These are phyloP conservation scores for Knipowitschia caucasica DNA, from an alignment of 2,797 vertebrate genomes.

Conservation along the genomic window DNA sequence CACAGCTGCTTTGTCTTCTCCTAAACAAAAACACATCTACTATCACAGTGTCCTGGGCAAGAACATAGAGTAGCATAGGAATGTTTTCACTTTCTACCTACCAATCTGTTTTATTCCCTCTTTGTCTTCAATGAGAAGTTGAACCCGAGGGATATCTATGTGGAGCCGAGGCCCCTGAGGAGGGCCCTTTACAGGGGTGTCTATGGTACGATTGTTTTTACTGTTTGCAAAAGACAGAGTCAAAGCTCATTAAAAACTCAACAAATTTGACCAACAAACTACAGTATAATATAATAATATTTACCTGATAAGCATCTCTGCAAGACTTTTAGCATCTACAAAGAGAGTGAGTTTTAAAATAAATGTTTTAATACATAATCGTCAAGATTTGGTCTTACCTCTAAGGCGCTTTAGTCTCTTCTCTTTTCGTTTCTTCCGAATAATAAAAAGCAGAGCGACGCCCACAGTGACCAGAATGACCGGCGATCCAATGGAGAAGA, in stretches of 20 bases:
- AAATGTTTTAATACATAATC: constrained; percentile 34
- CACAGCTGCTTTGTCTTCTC: constrained; percentile 95
- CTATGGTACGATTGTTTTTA: constrained; percentile 98
- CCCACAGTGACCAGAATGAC: constrained; percentile 94
- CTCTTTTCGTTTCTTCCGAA: constrained; percentile 97
- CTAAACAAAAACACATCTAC: constrained; percentile 56
- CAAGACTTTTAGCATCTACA: constrained; percentile 96
- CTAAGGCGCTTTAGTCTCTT: constrained; percentile 92
- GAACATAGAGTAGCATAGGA: neutral
- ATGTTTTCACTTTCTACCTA: constrained; percentile 51
- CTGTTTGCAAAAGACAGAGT: constrained; percentile 61
- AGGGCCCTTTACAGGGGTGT: constrained; percentile 96
- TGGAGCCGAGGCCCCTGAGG: constrained; percentile 94
- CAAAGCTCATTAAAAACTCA: neutral
- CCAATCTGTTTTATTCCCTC: constrained; percentile 98
- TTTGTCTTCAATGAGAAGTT: constrained; percentile 98
- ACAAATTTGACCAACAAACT: neutral
- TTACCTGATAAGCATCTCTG: constrained; percentile 99
- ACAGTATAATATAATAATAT: constrained; percentile 19
- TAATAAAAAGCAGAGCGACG: constrained; percentile 90
- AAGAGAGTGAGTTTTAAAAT: constrained; percentile 37
- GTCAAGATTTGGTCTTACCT: constrained; percentile 73
- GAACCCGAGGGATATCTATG: constrained; percentile 97
- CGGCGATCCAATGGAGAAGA: constrained; percentile 94
- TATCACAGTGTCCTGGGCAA: neutral